A percentile compares a stretch with the other conserved stretches of the same genome.
Evolutionary conservation across 2,113 vertebrate genomes (phyloP).

Genomic region (Buteo buteo): DNA sequence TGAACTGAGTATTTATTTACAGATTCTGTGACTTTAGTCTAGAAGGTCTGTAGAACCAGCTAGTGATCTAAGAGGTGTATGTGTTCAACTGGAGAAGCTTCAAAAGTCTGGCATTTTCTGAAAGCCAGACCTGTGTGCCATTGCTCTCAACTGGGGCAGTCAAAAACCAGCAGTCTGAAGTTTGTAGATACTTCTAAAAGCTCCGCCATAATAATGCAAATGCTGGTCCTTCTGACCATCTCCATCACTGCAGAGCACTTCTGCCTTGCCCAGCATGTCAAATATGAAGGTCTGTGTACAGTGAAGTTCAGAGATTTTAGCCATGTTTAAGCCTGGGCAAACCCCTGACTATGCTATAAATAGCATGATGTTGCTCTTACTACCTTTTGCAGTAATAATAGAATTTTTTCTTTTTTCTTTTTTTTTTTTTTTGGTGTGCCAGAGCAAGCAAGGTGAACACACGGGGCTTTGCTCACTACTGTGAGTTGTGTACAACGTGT

Average conservation of each 20-base stretch:
- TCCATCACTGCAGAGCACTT: neutral
- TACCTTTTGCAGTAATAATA: neutral
- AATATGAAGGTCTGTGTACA: neutral
- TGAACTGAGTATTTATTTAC: neutral
- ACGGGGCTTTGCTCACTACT: neutral
- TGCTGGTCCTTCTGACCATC: neutral
- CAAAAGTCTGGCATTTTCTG: neutral
- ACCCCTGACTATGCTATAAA: neutral
- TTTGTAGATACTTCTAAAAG: neutral
- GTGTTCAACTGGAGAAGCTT: neutral
- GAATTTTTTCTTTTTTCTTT: too few species aligned
- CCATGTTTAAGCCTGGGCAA: neutral
- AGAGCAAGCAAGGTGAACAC: neutral
- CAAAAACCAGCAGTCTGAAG: neutral
- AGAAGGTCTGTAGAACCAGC: neutral
- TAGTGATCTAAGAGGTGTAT: neutral
- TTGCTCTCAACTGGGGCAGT: neutral
- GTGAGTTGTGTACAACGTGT: neutral
- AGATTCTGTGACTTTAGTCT: neutral
- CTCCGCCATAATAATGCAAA: neutral
- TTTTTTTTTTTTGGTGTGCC: neutral
- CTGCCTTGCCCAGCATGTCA: neutral
- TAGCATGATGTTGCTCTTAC: neutral
- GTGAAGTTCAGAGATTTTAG: neutral
- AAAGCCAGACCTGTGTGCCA: neutral